Percentiles rank a stretch among this genome's conserved stretches.
These are phyloP conservation scores for Agelas oroides DNA, from an alignment of 37 sponge, comb jelly and placozoan genomes.

Conservation along the genomic window DNA sequence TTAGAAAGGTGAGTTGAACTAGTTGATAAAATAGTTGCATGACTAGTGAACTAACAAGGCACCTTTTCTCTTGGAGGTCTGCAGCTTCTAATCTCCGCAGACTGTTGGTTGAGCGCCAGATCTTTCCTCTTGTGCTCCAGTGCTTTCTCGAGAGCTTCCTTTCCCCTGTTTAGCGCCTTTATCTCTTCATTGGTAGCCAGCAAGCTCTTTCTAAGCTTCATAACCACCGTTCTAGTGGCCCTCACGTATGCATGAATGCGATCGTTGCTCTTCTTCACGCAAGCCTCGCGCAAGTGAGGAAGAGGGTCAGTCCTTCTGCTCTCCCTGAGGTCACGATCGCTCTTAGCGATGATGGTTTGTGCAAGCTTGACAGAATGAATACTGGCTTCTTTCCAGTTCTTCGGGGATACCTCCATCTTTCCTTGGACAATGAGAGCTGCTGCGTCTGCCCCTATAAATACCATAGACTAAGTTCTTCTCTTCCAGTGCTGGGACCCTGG, in stretches of 20 bases:
- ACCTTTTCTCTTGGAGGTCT: conserved; percentile 80
- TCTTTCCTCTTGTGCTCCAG: conserved; percentile 82
- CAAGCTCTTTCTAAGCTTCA: conserved; percentile 38
- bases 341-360: conserved; percentile 55
- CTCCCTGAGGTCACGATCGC: conserved; percentile 21
- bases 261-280: conserved; percentile 63
- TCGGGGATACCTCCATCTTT: conserved; percentile 53
- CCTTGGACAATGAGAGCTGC: no score
- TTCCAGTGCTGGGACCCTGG: no score
- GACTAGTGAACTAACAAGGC: background rate
- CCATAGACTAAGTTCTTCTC: no score
- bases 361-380: conserved; percentile 62
- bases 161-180: conserved; percentile 54
- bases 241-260: conserved; percentile 61
- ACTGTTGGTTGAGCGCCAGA: conserved; percentile 54
- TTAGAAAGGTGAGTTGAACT: no score
- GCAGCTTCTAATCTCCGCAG: conserved; percentile 28
- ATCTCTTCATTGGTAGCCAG: conserved; percentile 73
- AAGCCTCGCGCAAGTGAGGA: conserved; percentile 59
- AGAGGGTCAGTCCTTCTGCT: conserved; percentile 50
- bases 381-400: conserved; percentile 70
- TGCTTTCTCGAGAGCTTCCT: conserved; percentile 73
- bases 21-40: no score
- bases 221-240: conserved; percentile 54
- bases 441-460: no score